phyloP scores from a whole-genome alignment of 53 echinoderm and acorn worm species.

The Arbacia lixula region DNA sequence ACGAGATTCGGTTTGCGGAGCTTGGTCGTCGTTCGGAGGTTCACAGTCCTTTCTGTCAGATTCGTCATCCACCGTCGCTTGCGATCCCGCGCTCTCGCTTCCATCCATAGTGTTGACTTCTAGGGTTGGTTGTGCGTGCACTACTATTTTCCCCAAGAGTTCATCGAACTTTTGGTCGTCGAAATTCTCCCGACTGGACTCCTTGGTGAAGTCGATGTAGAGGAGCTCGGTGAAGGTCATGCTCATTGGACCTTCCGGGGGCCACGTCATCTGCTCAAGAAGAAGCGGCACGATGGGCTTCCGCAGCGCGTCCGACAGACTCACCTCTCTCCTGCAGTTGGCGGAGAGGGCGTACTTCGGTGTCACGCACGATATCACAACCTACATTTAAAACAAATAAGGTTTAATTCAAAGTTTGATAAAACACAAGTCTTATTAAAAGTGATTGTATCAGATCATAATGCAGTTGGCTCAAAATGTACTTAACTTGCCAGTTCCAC shows the following conservation, averaged over 20 bases:
- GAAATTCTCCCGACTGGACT: constrained; percentile 65
- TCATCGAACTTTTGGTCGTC: constrained; percentile 84
- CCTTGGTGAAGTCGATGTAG: constrained; percentile 84
- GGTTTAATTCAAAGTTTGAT: too few relatives aligned
- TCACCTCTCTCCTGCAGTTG: constrained; percentile 89
- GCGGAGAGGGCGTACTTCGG: constrained; percentile 89
- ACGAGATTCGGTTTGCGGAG: too few relatives aligned
- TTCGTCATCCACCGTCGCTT: too few relatives aligned
- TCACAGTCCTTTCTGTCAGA: too few relatives aligned
- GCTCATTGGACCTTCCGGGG: constrained; percentile 93
- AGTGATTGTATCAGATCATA: too few relatives aligned
- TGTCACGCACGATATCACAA: constrained; percentile 86
- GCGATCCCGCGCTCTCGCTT: too few relatives aligned
- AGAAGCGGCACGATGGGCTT: constrained; percentile 87
- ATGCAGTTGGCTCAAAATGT: too few relatives aligned
- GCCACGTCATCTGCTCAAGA: constrained; percentile 78
- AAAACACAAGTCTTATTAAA: too few relatives aligned
- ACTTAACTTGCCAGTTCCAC: too few relatives aligned
- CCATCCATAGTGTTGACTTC: too few relatives aligned
- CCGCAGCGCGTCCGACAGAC: constrained; percentile 83
- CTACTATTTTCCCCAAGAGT: constrained; percentile 70
- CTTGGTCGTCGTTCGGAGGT: too few relatives aligned
- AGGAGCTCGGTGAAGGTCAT: constrained; percentile 88
- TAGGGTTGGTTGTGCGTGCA: constrained; percentile 47
- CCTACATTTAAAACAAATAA: constrained; percentile 30